Percentiles rank a stretch among this genome's conserved stretches.
phyloP scores from a whole-genome alignment of 2,888 invertebrate species.

The Lithosia quadra region DNA sequence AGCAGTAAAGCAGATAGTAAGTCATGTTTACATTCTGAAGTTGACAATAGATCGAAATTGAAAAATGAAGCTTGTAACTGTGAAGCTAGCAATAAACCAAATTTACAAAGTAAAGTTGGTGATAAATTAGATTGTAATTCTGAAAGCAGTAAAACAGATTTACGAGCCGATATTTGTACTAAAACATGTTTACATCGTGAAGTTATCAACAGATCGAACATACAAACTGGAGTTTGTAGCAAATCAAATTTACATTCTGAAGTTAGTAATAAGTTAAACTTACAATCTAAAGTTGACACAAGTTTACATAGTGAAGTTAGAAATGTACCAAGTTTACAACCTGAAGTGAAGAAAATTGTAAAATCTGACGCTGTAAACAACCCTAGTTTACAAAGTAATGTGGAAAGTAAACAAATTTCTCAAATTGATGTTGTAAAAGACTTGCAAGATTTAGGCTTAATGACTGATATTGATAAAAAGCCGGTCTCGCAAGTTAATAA shows the following conservation, averaged over 20 bases:
- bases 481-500: slow-evolving; percentile 5
- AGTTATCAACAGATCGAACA: neutral
- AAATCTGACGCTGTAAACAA: neutral
- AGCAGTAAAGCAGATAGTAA: neutral
- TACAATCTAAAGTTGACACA: neutral
- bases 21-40: neutral
- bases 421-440: neutral
- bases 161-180: neutral
- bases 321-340: neutral
- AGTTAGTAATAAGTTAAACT: neutral
- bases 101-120: neutral
- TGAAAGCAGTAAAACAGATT: neutral
- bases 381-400: neutral
- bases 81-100: neutral
- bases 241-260: neutral
- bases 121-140: neutral
- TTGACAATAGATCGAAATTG: neutral
- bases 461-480: slow-evolving; percentile 15
- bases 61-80: no score
- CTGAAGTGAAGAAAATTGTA: neutral
- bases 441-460: slow-evolving; percentile 11
- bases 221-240: neutral
- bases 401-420: slow-evolving; percentile 4
- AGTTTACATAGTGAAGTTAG: neutral
- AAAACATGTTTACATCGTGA: neutral